Conservation (phyloP, 2,888 invertebrate species). For the Ferdinandea cuprea region DNA sequence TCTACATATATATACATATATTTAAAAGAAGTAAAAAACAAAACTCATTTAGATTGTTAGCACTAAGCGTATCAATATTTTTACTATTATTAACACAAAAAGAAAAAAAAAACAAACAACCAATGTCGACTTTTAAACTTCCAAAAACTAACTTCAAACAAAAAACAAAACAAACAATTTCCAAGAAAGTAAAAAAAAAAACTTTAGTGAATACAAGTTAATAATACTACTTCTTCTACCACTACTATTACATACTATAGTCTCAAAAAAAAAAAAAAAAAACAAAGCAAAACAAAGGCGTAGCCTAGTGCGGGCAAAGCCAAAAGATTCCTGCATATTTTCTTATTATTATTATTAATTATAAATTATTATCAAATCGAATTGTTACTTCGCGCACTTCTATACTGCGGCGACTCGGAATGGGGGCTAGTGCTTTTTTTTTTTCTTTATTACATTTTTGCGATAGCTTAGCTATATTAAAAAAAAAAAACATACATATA, state of each 20-base stretch:
- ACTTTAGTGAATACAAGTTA: constrained; percentile 58
- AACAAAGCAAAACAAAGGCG: constrained; percentile 48
- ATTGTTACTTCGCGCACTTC: constrained; percentile 73
- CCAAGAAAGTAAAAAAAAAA: constrained; percentile 32
- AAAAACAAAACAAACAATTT: constrained; percentile 35
- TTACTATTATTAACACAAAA: constrained; percentile 72
- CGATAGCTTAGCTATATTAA: constrained; percentile 64
- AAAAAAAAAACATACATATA: constrained; percentile 12
- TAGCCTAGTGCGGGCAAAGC: constrained; percentile 55
- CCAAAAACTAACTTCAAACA: constrained; percentile 40
- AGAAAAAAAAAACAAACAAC: constrained; percentile 31
- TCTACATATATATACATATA: too few species aligned
- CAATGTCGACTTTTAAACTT: constrained; percentile 56
- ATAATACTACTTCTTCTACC: constrained; percentile 69
- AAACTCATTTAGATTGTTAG: constrained; percentile 74
- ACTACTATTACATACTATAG: constrained; percentile 68
- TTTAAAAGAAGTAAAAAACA: constrained; percentile 31
- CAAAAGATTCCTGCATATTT: constrained; percentile 70
- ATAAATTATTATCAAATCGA: constrained; percentile 52
- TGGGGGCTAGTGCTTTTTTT: constrained; percentile 61
- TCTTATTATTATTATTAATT: constrained; percentile 70
- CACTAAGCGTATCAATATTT: constrained; percentile 75
- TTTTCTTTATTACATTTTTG: too few species aligned
- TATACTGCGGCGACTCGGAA: constrained; percentile 68
- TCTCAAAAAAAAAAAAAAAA: too few species aligned